A percentile compares a stretch with the other conserved stretches of the same genome.
Evolutionary conservation across 2,888 invertebrate species (phyloP).

Genomic region (Anoplius nigerrimus): DNA sequence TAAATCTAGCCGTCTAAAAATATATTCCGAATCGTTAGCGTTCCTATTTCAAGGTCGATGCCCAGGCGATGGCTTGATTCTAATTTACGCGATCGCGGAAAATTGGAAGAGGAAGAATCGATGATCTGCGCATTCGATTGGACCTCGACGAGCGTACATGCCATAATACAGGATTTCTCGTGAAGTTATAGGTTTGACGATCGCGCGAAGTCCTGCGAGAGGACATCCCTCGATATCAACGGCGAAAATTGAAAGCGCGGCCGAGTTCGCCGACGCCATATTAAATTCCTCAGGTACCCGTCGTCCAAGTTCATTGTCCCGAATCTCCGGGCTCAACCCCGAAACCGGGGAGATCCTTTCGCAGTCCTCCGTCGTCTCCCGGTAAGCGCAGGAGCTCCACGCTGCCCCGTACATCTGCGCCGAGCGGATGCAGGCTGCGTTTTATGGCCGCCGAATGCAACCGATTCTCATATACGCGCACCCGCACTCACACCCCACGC

Average conservation of each 20-base stretch:
- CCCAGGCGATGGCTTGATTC: too few relatives aligned
- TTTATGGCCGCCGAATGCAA: slow-evolving; percentile 71
- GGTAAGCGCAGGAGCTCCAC: slow-evolving; percentile 43
- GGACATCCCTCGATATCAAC: too few relatives aligned
- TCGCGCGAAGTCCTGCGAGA: too few relatives aligned
- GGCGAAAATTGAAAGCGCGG: not conserved
- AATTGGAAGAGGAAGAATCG: too few relatives aligned
- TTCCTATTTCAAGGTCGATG: not conserved
- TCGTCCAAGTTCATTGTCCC: slow-evolving; percentile 53
- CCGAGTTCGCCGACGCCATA: not conserved
- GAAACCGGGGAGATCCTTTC: slow-evolving; percentile 53
- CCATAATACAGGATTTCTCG: too few relatives aligned
- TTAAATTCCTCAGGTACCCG: not conserved
- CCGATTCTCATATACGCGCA: slow-evolving; percentile 65
- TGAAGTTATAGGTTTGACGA: too few relatives aligned
- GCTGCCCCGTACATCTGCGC: slow-evolving; percentile 68
- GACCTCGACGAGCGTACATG: too few relatives aligned
- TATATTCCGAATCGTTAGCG: too few relatives aligned
- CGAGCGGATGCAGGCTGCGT: slow-evolving; percentile 73
- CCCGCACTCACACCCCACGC: slow-evolving; percentile 61
- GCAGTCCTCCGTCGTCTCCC: slow-evolving; percentile 36
- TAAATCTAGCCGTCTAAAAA: too few relatives aligned
- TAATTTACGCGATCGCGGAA: not conserved
- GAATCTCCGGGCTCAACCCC: slow-evolving; percentile 41
- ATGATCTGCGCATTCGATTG: too few relatives aligned